phyloP scores from a whole-genome alignment of 2,113 vertebrate genomes.

The Daubentonia madagascariensis region DNA sequence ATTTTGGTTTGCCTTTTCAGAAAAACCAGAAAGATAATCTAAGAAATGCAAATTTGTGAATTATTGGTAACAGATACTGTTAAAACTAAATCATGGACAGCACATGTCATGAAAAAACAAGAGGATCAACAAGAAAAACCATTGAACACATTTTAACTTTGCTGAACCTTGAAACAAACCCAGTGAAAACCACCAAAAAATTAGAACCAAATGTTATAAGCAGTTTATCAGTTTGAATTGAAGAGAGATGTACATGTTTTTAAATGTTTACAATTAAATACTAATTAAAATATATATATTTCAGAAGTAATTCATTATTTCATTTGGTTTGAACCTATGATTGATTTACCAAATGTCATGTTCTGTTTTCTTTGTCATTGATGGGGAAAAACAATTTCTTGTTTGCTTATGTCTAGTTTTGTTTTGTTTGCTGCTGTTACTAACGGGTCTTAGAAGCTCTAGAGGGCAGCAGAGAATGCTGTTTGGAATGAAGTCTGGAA shows the following conservation, averaged over 20 bases:
- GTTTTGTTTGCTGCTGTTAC: not conserved
- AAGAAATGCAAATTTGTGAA: not conserved
- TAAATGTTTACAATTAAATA: not conserved
- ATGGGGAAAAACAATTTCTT: not conserved
- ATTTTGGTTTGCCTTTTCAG: not conserved
- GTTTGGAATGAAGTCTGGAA: not conserved
- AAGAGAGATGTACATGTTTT: not conserved
- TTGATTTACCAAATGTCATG: not conserved
- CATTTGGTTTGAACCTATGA: not conserved
- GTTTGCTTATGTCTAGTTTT: not conserved
- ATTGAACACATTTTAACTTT: not conserved
- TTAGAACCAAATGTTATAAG: not conserved
- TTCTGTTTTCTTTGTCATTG: not conserved
- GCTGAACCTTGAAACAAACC: not conserved
- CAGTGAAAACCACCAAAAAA: not conserved
- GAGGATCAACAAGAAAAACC: not conserved
- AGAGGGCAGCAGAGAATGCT: slow-evolving; percentile 48
- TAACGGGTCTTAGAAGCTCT: not conserved
- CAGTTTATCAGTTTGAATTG: not conserved
- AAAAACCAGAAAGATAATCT: not conserved
- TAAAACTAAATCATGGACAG: not conserved
- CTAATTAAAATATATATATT: not conserved
- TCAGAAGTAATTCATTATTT: not conserved
- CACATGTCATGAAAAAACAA: not conserved
- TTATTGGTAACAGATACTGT: too few relatives aligned